These are phyloP conservation scores for Stenolophus ochropezus DNA, from an alignment of 2,888 invertebrate species.

Conservation along the genomic window DNA sequence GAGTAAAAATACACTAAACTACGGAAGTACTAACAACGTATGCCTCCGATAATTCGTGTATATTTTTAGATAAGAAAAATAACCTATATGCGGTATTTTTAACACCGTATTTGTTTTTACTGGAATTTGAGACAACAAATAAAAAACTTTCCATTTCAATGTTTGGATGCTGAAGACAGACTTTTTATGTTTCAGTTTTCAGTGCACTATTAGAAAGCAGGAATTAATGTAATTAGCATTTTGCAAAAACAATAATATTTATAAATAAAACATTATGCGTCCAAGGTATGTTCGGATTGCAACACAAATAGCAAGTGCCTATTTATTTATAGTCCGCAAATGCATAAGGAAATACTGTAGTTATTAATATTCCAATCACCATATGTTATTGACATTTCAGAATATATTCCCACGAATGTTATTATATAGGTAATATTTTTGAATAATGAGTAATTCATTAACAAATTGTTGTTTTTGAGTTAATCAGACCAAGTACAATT, in stretches of 20 bases:
- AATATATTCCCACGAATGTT: no score
- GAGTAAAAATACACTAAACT: conserved; percentile 18
- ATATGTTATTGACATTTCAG: background rate
- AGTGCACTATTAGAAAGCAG: no score
- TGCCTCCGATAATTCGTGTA: background rate
- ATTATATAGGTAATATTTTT: no score
- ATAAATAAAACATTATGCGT: background rate
- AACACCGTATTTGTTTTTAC: conserved; percentile 25
- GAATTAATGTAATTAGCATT: background rate
- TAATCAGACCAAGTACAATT: background rate
- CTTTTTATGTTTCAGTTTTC: no score
- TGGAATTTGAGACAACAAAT: background rate
- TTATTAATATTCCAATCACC: background rate
- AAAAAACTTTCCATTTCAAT: no score
- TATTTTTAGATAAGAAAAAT: conserved; percentile 27
- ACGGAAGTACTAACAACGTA: conserved; percentile 5
- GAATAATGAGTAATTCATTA: background rate
- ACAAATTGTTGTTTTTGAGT: background rate
- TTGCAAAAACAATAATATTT: background rate
- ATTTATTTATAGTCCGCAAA: background rate
- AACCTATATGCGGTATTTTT: background rate
- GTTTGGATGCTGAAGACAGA: no score
- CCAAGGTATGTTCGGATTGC: background rate
- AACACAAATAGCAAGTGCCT: background rate
- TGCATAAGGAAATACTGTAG: background rate